A percentile compares a stretch with the other conserved stretches of the same genome.
Evolutionary conservation across 2,797 vertebrate species (phyloP).

Genomic region (Ctenochaetus hawaiiensis): DNA sequence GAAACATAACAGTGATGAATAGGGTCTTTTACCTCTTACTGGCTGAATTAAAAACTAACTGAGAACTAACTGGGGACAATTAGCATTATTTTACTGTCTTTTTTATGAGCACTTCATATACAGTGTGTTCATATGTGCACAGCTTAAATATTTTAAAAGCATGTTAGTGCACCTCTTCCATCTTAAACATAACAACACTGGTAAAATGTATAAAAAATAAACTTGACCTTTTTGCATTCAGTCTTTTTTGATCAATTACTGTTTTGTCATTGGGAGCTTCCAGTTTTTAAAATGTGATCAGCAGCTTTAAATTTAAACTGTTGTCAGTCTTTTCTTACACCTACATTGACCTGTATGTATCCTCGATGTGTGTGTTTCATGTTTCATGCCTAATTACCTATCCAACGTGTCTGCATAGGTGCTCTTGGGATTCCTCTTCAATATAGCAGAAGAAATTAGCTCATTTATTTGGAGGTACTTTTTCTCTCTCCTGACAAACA

Average conservation of each 20-base stretch:
- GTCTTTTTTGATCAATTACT: no score
- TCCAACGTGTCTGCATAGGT: conserved; percentile 30
- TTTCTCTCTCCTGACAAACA: conserved; percentile 4
- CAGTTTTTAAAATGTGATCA: no score
- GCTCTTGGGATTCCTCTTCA: conserved; percentile 30
- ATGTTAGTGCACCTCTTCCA: not conserved
- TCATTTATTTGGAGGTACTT: not conserved
- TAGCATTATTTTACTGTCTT: not conserved
- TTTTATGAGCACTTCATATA: not conserved
- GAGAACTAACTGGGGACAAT: not conserved
- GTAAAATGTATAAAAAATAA: no score
- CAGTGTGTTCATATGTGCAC: not conserved
- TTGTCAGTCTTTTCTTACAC: not conserved
- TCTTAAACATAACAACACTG: not conserved
- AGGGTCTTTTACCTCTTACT: conserved; percentile 23
- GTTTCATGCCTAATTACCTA: conserved; percentile 42
- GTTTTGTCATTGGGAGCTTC: no score
- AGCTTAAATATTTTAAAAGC: not conserved
- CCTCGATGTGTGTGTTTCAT: not conserved
- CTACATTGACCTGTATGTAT: not conserved
- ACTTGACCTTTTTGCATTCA: no score
- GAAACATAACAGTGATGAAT: conserved; percentile 48
- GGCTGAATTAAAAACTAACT: conserved; percentile 12
- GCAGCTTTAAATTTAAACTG: not conserved
- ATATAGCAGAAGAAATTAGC: conserved; percentile 27